A percentile compares a stretch with the other conserved stretches of the same genome.
These are phyloP conservation scores for Seladonia tumulorum DNA, from an alignment of 2,888 invertebrate genomes.

Conservation along the genomic window DNA sequence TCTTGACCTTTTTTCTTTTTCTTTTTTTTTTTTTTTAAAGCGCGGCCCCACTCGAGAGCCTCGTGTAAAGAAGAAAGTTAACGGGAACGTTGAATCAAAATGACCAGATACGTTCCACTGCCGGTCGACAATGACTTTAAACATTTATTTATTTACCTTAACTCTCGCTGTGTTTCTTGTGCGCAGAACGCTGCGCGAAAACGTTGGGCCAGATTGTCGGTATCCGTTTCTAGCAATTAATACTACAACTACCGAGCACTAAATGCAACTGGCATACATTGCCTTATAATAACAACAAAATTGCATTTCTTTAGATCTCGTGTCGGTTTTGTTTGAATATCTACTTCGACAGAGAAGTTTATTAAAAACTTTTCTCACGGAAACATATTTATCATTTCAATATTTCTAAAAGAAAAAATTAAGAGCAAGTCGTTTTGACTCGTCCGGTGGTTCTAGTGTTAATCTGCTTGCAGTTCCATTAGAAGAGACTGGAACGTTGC, in stretches of 20 bases:
- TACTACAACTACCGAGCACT: too few relatives aligned
- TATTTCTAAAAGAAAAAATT: too few relatives aligned
- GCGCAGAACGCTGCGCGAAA: not conserved
- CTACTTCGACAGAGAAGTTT: too few relatives aligned
- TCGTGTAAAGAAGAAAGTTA: conserved; percentile 19
- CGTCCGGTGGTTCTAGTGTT: too few relatives aligned
- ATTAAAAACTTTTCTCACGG: too few relatives aligned
- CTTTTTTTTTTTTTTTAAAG: not conserved
- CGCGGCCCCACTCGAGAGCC: conserved; percentile 5
- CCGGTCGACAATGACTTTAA: not conserved
- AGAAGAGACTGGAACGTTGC: not conserved
- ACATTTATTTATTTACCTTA: not conserved
- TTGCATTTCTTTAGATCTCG: too few relatives aligned
- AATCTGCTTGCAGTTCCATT: not conserved
- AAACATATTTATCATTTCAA: too few relatives aligned
- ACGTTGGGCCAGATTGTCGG: not conserved
- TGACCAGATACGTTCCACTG: not conserved
- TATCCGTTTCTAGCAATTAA: not conserved
- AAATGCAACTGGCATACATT: too few relatives aligned
- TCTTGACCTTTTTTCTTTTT: not conserved
- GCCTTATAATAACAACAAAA: too few relatives aligned
- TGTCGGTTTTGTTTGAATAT: too few relatives aligned
- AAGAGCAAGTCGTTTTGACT: too few relatives aligned
- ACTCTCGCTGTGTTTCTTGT: not conserved
- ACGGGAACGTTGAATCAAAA: conserved; percentile 18